Conservation (phyloP, 2,888 invertebrate species). For the Idaea aversata region DNA sequence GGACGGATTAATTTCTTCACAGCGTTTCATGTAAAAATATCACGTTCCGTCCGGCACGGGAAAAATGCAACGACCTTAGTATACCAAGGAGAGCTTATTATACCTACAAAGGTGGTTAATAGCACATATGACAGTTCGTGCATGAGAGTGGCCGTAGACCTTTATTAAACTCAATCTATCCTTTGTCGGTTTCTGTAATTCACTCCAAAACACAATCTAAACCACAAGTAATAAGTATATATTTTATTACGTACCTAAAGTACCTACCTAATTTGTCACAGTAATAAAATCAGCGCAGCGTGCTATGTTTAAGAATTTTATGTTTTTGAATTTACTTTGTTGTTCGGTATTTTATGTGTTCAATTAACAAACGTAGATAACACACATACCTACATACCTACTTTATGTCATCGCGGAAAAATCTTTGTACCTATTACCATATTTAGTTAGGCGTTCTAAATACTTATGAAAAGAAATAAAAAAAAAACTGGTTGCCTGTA, state of each 20-base stretch:
- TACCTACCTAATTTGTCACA: background rate
- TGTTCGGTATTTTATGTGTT: conserved; percentile 8
- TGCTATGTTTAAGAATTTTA: background rate
- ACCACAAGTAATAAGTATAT: background rate
- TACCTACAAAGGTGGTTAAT: too few relatives aligned
- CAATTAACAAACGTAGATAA: conserved; percentile 34
- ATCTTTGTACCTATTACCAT: background rate
- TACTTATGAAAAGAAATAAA: background rate
- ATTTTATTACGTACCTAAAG: background rate
- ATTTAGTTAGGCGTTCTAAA: background rate
- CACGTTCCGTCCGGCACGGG: too few relatives aligned
- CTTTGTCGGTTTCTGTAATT: background rate
- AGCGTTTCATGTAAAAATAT: too few relatives aligned
- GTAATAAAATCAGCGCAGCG: conserved; percentile 11
- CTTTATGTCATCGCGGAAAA: conserved; percentile 5
- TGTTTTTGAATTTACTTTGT: background rate
- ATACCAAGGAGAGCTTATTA: too few relatives aligned
- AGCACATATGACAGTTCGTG: too few relatives aligned
- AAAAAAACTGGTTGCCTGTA: too few relatives aligned
- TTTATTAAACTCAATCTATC: background rate
- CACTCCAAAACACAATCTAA: background rate
- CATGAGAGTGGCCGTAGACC: background rate
- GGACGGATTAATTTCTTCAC: too few relatives aligned
- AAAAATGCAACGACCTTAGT: too few relatives aligned
- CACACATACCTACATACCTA: conserved; percentile 27